Percentiles rank a stretch among this genome's conserved stretches.
These are phyloP conservation scores for Stomorhina lunata DNA, from an alignment of 2,888 invertebrate species.

Conservation along the genomic window DNA sequence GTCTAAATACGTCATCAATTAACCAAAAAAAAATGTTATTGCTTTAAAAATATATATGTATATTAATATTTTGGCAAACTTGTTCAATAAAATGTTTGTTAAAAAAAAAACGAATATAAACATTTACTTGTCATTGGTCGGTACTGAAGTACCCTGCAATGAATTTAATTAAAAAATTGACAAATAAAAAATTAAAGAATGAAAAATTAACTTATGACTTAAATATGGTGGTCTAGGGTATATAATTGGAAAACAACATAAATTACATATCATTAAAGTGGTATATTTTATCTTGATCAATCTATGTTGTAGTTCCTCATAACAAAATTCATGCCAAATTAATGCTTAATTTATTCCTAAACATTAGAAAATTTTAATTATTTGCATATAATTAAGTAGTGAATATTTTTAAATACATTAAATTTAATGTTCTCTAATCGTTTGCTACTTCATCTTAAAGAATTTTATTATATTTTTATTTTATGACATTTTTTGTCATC, in stretches of 20 bases:
- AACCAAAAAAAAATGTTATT: background rate
- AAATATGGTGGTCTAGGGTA: too few species aligned
- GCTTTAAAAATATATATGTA: background rate
- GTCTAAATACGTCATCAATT: constrained; percentile 9
- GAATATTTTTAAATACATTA: constrained; percentile 6
- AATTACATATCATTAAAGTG: too few species aligned
- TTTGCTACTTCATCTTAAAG: background rate
- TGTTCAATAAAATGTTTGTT: background rate
- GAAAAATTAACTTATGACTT: too few species aligned
- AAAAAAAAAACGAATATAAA: background rate
- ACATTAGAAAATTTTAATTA: too few species aligned
- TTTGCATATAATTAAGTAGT: constrained; percentile 39
- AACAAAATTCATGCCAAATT: too few species aligned
- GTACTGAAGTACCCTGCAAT: background rate
- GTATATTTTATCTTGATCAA: too few species aligned
- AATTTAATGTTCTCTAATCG: background rate
- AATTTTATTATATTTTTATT: background rate
- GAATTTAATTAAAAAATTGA: too few species aligned
- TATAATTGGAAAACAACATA: too few species aligned
- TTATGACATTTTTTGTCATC: constrained; percentile 2
- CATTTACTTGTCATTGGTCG: background rate
- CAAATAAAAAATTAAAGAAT: too few species aligned
- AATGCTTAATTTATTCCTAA: too few species aligned
- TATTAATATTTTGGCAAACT: background rate
- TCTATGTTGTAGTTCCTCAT: too few species aligned